These are phyloP conservation scores for Ericerus pela DNA, from an alignment of 1,140 invertebrate genomes.

Conservation along the genomic window DNA sequence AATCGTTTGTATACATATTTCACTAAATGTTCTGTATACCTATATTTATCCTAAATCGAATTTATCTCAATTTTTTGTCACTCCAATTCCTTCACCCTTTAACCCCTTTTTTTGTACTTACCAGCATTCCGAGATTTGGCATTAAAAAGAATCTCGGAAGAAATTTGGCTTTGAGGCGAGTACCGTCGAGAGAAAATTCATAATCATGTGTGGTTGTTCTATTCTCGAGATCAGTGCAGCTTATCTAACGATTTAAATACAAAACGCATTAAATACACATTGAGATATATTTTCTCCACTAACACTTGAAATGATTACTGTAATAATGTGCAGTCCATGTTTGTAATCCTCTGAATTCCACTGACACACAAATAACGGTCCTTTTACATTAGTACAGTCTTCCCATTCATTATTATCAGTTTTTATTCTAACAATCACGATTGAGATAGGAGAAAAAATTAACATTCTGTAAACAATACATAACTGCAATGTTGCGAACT, in stretches of 20 bases:
- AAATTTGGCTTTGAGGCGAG: not conserved
- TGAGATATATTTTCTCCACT: not conserved
- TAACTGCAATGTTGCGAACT: not conserved
- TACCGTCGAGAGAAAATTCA: not conserved
- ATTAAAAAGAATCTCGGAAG: not conserved
- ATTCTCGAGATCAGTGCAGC: not conserved
- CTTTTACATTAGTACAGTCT: slow-evolving; percentile 36
- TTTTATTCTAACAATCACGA: slow-evolving; percentile 45
- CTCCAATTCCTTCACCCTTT: not conserved
- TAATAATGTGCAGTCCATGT: slow-evolving; percentile 51
- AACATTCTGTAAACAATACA: slow-evolving; percentile 40
- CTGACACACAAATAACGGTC: slow-evolving; percentile 50
- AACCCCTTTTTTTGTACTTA: not conserved
- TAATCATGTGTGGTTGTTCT: not conserved
- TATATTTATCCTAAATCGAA: not conserved
- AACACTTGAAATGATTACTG: slow-evolving; percentile 32
- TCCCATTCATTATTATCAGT: slow-evolving; percentile 48
- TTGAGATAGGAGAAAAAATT: slow-evolving; percentile 50
- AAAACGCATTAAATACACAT: not conserved
- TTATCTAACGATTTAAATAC: not conserved
- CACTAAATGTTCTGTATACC: not conserved
- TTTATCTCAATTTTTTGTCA: not conserved
- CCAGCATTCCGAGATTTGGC: not conserved
- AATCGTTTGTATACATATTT: not conserved
- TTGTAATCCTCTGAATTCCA: slow-evolving; percentile 54